Conservation (phyloP, 2,888 invertebrate species). For the Meghimatium bilineatum region DNA sequence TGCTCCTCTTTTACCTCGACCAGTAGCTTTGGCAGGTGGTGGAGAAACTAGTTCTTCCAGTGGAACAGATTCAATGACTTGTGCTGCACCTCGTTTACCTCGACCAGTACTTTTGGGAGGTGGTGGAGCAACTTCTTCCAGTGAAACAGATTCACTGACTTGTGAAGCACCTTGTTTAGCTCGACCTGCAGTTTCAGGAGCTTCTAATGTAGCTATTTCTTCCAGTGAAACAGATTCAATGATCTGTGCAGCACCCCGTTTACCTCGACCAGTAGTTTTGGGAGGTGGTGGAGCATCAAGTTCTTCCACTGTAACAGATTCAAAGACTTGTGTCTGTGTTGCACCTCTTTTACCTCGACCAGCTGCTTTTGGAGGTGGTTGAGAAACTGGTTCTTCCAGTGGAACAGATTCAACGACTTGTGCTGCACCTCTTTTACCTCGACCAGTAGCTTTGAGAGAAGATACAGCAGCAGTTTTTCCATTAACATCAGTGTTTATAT, state of each 20-base stretch:
- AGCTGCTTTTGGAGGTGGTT: not conserved
- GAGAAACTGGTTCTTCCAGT: not conserved
- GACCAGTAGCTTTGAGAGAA: not conserved
- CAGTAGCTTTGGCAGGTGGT: slow-evolving; percentile 10
- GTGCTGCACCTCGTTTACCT: not conserved
- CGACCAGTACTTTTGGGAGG: not conserved
- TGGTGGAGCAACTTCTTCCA: not conserved
- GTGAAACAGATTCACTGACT: not conserved
- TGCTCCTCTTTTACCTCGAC: not conserved
- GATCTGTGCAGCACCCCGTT: not conserved
- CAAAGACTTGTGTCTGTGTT: not conserved
- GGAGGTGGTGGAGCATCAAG: not conserved
- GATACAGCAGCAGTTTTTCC: not conserved
- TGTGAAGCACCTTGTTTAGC: not conserved
- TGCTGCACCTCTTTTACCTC: not conserved
- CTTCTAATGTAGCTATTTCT: not conserved
- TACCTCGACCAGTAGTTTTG: not conserved
- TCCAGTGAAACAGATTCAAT: not conserved
- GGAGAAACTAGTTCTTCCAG: not conserved
- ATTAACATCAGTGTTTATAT: not conserved
- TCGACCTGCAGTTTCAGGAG: slow-evolving; percentile 10
- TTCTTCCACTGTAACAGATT: not conserved
- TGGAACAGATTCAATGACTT: not conserved
- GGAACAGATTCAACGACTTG: not conserved
- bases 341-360: not conserved